Evolutionary conservation across 2,113 vertebrate genomes (phyloP), one percentile per base, ranked within the genome.

Genomic region (Uria aalge): DNA sequence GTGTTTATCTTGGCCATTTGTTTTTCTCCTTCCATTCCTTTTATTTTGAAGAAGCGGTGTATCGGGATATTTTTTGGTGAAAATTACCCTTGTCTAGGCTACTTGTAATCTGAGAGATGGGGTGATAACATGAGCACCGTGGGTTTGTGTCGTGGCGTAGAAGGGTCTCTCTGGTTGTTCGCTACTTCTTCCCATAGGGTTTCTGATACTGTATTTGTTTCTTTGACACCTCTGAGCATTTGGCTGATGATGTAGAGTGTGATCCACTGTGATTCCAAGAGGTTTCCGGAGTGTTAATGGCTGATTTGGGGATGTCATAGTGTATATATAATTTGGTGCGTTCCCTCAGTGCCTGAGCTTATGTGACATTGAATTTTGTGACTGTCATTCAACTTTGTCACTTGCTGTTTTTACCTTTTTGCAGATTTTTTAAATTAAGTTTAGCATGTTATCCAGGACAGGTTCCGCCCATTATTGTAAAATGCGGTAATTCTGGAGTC

Each of bases 41-140:
- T 29, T 19, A 4, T n/a, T 68, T 30, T 34, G 38, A 55, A 47
- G 57, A 3, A 40, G 36, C 8, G 18, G 41, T 7, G 9, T 27
- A 14, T 47, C 24, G 48, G 29, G 11, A 6, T 19, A 1, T 14
- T 60, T 52, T n/a, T 36, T n/a, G 7, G 40, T 69, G 41, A 9
- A 47, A 32, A 17, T 50, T 67, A 14, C 13, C 55, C 55, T 83
- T 76, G 63, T 48, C 36, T 32, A 32, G 23, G 67, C 67, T 57
- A 11, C 50, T 38, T 38, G 17, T 71, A 22, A 9, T 20, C 18
- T 84, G 32, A 48, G 19, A 55, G 73, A 23, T 1, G 6, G 32
- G 34, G 6, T 5, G 20, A 27, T n/a, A 16, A 20, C 0, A 1
- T 40, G 45, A 79, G 59, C 41, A 12, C 36, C 0, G 12, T 71